A percentile compares a stretch with the other conserved stretches of the same genome.
phyloP scores from a whole-genome alignment of 2,888 invertebrate species.

The Erebia aethiops region DNA sequence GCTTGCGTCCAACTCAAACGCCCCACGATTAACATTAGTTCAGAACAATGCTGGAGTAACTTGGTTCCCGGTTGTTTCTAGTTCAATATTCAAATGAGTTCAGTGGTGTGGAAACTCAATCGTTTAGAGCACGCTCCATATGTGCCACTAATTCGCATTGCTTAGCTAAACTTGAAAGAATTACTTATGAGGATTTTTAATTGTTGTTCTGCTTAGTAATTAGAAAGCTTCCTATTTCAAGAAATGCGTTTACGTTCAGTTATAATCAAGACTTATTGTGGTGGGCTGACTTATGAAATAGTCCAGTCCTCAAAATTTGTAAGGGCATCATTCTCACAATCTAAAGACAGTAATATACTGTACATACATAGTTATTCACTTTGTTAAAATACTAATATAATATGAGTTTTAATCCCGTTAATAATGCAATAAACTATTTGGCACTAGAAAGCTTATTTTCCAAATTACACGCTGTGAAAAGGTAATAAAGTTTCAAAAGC shows the following conservation, averaged over 20 bases:
- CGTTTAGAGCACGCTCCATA: slow-evolving; percentile 49
- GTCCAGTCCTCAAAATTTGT: neutral
- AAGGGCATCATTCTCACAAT: too few species aligned
- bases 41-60: slow-evolving; percentile 60
- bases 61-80: slow-evolving; percentile 57
- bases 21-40: slow-evolving; percentile 64
- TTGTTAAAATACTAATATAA: too few species aligned
- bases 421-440: too few species aligned
- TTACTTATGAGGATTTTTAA: slow-evolving; percentile 2
- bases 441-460: neutral
- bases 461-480: neutral
- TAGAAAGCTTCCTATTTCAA: too few species aligned
- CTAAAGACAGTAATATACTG: too few species aligned
- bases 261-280: neutral
- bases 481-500: neutral
- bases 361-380: too few species aligned
- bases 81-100: slow-evolving; percentile 70
- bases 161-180: neutral
- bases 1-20: slow-evolving; percentile 59
- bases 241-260: too few species aligned
- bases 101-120: slow-evolving; percentile 57
- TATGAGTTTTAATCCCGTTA: too few species aligned
- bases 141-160: slow-evolving; percentile 30
- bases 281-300: neutral
- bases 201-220: too few species aligned